Evolutionary conservation across 2,797 vertebrate species (phyloP).

Genomic region (Garrulus glandarius): DNA sequence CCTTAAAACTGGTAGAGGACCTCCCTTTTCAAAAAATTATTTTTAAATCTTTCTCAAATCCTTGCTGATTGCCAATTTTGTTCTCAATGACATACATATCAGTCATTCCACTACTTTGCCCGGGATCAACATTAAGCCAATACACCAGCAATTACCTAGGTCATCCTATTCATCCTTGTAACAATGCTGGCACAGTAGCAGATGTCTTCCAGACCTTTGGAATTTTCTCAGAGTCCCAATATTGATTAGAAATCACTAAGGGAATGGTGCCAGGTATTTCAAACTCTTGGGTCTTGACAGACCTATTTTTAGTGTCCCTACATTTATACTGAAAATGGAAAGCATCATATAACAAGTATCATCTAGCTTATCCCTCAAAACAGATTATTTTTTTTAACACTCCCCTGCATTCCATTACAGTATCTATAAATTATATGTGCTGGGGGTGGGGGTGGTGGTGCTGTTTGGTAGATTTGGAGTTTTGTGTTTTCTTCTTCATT

Average conservation of each 20-base stretch:
- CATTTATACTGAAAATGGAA: neutral
- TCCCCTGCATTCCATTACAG: neutral
- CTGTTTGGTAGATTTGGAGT: neutral
- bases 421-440: neutral
- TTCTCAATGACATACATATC: neutral
- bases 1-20: neutral
- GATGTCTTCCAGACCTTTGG: neutral
- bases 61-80: neutral
- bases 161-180: neutral
- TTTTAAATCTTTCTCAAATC: neutral
- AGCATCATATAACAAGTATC: neutral
- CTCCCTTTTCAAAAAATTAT: fast-evolving
- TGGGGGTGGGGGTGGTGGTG: no score
- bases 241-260: constrained; percentile 16
- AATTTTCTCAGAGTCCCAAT: neutral
- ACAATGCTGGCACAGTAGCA: neutral
- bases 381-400: neutral
- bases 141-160: neutral
- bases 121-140: neutral
- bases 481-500: neutral
- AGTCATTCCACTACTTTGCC: neutral
- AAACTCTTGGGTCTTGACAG: neutral
- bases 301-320: neutral
- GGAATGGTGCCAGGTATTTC: neutral
- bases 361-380: neutral